phyloP scores from a whole-genome alignment of 2,113 vertebrate species.

The Oreochromis aureus region DNA sequence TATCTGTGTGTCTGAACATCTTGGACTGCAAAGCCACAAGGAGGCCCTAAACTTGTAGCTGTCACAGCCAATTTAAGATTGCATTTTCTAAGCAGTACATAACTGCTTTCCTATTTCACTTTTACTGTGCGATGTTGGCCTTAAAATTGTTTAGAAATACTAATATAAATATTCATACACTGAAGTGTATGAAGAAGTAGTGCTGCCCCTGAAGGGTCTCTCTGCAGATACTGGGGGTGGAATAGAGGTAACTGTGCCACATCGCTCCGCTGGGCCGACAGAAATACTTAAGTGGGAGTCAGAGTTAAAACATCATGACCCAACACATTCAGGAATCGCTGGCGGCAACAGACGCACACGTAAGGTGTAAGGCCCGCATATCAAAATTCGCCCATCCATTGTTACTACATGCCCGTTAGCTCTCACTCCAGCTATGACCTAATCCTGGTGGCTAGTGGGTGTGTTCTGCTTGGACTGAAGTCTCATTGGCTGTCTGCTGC shows the following conservation, averaged over 20 bases:
- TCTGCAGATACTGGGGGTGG: background rate
- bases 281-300: background rate
- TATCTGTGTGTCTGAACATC: background rate
- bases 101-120: background rate
- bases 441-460: background rate
- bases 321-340: background rate
- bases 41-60: background rate
- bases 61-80: background rate
- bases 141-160: background rate
- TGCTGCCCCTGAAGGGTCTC: background rate
- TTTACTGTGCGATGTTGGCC: background rate
- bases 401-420: background rate
- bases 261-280: background rate
- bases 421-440: background rate
- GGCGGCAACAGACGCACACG: background rate
- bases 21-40: background rate
- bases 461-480: background rate
- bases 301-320: background rate
- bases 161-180: background rate
- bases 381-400: background rate
- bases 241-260: background rate
- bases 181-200: background rate
- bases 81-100: background rate
- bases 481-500: background rate
- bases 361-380: background rate